Conservation (phyloP, 2,113 vertebrate species). For the Collichthys lucidus region DNA sequence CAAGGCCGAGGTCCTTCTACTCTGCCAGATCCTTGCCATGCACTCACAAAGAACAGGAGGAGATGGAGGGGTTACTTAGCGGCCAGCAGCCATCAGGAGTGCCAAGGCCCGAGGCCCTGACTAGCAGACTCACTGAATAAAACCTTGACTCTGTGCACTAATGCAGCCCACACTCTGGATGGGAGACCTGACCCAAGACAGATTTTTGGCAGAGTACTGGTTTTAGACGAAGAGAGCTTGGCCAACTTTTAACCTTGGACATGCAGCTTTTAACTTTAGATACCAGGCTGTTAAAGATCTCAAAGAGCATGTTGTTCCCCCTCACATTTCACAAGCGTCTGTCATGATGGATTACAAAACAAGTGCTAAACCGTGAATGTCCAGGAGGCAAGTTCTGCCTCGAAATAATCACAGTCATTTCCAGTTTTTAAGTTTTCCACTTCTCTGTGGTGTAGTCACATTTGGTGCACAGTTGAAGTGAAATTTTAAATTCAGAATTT, state of each 20-base stretch:
- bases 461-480: constrained; percentile 12
- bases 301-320: constrained; percentile 65
- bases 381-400: constrained; percentile 70
- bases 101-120: constrained; percentile 75
- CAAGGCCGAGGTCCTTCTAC: constrained; percentile 62
- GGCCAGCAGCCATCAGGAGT: constrained; percentile 71
- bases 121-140: constrained; percentile 69
- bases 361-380: constrained; percentile 53
- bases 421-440: constrained; percentile 34
- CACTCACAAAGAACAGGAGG: constrained; percentile 51
- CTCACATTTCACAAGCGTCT: constrained; percentile 74
- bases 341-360: constrained; percentile 74
- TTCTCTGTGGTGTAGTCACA: constrained; percentile 32
- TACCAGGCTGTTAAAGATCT: constrained; percentile 75
- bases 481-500: constrained; percentile 42
- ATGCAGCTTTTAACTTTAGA: constrained; percentile 71
- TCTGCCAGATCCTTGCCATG: constrained; percentile 49
- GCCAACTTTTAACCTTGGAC: constrained; percentile 78
- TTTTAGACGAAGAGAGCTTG: constrained; percentile 70
- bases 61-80: constrained; percentile 59
- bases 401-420: constrained; percentile 53
- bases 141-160: constrained; percentile 72
- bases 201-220: constrained; percentile 77
- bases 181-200: constrained; percentile 76
- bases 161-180: constrained; percentile 79